These are phyloP conservation scores for Synanthedon myopaeformis DNA, from an alignment of 2,888 invertebrate genomes.

Conservation along the genomic window DNA sequence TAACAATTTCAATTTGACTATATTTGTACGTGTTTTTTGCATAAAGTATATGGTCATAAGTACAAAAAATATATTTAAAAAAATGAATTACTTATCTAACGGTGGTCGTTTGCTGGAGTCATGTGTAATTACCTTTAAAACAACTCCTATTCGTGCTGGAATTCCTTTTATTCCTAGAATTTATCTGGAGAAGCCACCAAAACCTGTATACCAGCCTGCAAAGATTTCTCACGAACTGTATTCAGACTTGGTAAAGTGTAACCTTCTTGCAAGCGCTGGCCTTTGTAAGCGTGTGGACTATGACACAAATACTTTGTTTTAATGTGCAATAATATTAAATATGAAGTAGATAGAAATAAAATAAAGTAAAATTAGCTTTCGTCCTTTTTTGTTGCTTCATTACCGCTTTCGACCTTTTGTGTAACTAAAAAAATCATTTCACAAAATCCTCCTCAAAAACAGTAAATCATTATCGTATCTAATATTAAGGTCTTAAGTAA, in stretches of 20 bases:
- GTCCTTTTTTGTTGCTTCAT: too few relatives aligned
- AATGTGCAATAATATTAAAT: background rate
- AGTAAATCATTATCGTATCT: too few relatives aligned
- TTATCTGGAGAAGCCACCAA: background rate
- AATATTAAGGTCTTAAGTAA: too few relatives aligned
- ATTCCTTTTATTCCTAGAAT: background rate
- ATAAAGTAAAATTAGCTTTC: too few relatives aligned
- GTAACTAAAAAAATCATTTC: too few relatives aligned
- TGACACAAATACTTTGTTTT: background rate
- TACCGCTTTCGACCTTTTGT: too few relatives aligned
- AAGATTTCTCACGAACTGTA: background rate
- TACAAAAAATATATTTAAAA: too few relatives aligned
- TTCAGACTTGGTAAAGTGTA: background rate
- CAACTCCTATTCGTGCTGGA: constrained; percentile 22
- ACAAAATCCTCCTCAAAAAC: too few relatives aligned
- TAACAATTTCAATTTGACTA: background rate
- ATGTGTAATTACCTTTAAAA: constrained; percentile 32
- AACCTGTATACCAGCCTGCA: background rate
- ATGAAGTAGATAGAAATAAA: too few relatives aligned
- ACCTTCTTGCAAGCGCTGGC: background rate
- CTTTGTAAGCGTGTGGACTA: background rate
- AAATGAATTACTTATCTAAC: constrained; percentile 42
- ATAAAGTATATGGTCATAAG: too few relatives aligned
- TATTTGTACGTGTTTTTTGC: background rate
- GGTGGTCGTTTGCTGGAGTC: constrained; percentile 32